phyloP scores from a whole-genome alignment of 2,888 invertebrate species.

The Hipparchia semele region DNA sequence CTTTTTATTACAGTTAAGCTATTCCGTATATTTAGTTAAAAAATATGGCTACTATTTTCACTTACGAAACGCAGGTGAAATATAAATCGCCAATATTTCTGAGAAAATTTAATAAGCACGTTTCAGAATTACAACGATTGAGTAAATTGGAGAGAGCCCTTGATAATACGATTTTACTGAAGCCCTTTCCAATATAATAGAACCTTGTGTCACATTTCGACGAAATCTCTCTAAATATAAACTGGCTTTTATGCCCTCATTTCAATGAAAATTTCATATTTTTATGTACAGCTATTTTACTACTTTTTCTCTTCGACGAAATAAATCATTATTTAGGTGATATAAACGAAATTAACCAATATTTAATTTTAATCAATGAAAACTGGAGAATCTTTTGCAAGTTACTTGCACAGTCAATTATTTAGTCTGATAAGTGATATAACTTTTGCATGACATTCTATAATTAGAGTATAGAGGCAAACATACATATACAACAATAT shows the following conservation, averaged over 20 bases:
- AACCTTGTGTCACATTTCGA: slow-evolving; percentile 8
- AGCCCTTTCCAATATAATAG: slow-evolving; percentile 12
- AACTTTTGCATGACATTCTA: too few relatives aligned
- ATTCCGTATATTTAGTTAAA: background rate
- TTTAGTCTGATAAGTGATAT: too few relatives aligned
- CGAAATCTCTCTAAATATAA: background rate
- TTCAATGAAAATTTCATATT: background rate
- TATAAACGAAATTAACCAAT: too few relatives aligned
- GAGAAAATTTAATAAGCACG: slow-evolving; percentile 7
- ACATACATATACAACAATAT: too few relatives aligned
- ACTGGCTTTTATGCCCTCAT: background rate
- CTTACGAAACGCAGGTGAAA: background rate
- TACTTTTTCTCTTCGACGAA: background rate
- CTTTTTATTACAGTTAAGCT: too few relatives aligned
- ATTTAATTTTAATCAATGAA: too few relatives aligned
- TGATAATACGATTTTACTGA: background rate
- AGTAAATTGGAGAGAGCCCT: slow-evolving; percentile 6
- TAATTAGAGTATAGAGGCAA: too few relatives aligned
- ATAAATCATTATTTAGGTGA: too few relatives aligned
- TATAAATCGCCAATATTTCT: background rate
- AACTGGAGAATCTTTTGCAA: too few relatives aligned
- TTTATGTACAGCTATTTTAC: background rate
- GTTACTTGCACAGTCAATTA: too few relatives aligned
- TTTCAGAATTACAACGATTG: slow-evolving; percentile 11
- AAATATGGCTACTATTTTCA: background rate